Percentiles rank a stretch among this genome's conserved stretches.
Conservation (phyloP, 2,888 invertebrate genomes). For the Cryptus armator region DNA sequence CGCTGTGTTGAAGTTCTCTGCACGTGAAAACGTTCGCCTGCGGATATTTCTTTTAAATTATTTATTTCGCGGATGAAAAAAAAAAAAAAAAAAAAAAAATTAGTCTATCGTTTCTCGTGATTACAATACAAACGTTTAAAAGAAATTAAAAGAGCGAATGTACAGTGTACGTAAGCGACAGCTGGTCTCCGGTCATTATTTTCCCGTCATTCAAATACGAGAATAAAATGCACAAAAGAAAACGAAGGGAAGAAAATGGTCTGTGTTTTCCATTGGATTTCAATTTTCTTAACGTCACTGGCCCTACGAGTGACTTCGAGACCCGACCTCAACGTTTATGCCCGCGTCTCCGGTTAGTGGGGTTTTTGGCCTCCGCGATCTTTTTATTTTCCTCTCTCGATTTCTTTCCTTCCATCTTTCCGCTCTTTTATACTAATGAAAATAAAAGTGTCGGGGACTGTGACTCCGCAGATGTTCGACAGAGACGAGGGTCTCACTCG, state of each 20-base stretch:
- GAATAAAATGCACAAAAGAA: conserved; percentile 55
- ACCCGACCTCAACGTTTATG: conserved; percentile 43
- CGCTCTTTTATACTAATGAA: conserved; percentile 45
- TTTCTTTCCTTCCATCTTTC: not conserved
- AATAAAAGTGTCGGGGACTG: conserved; percentile 39
- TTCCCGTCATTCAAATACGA: conserved; percentile 29
- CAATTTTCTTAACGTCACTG: conserved; percentile 54
- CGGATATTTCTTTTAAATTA: conserved; percentile 3
- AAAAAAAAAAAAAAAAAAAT: conserved; percentile 19
- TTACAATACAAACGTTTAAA: not conserved
- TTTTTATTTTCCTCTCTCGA: not conserved
- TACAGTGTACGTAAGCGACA: not conserved
- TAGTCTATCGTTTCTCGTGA: conserved; percentile 8
- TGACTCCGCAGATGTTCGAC: conserved; percentile 24
- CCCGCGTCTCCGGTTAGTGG: conserved; percentile 8
- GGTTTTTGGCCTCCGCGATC: not conserved
- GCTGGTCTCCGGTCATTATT: conserved; percentile 28
- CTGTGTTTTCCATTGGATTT: conserved; percentile 54
- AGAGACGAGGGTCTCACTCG: conserved; percentile 33
- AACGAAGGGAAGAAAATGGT: conserved; percentile 12
- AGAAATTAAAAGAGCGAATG: conserved; percentile 7
- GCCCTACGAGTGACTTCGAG: conserved; percentile 23
- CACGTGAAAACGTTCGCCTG: conserved; percentile 14
- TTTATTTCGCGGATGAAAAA: not conserved
- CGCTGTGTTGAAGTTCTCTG: not conserved